phyloP scores from a whole-genome alignment of 2,888 invertebrate species.

The Galerucella nymphaeae region DNA sequence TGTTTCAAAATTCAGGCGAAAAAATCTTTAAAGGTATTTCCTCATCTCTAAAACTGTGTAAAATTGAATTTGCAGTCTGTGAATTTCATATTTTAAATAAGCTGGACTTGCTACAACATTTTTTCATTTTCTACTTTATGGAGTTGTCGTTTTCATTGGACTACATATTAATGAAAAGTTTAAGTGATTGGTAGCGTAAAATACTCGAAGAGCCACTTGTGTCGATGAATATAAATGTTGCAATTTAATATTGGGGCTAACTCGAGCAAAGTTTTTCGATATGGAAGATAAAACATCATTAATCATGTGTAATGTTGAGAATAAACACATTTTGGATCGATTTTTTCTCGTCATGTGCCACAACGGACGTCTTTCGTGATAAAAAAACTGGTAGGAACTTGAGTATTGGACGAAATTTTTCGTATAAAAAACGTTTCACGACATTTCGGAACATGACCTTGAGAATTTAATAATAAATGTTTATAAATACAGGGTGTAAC shows the following conservation, averaged over 20 bases:
- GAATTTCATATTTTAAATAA: no score
- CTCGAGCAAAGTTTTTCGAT: conserved; percentile 25
- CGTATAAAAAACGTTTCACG: no score
- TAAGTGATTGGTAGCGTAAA: not conserved
- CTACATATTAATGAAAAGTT: conserved; percentile 1
- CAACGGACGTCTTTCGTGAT: not conserved
- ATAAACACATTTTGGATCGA: not conserved
- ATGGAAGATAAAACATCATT: conserved; percentile 31
- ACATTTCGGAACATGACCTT: no score
- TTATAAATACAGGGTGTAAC: no score
- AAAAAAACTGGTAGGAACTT: not conserved
- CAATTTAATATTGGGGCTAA: conserved; percentile 32
- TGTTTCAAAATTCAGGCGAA: no score
- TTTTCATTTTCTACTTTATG: not conserved
- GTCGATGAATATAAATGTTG: conserved; percentile 36
- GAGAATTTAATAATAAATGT: no score
- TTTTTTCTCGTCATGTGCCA: no score
- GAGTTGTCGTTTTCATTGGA: not conserved
- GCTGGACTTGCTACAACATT: not conserved
- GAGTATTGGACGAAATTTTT: not conserved
- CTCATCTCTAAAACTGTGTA: no score
- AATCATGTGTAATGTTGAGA: conserved; percentile 33
- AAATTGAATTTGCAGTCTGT: no score
- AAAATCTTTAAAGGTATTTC: no score
- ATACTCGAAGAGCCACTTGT: conserved; percentile 22